A percentile compares a stretch with the other conserved stretches of the same genome.
phyloP scores from a whole-genome alignment of 1,140 invertebrate species.

The Drosophila ambigua region DNA sequence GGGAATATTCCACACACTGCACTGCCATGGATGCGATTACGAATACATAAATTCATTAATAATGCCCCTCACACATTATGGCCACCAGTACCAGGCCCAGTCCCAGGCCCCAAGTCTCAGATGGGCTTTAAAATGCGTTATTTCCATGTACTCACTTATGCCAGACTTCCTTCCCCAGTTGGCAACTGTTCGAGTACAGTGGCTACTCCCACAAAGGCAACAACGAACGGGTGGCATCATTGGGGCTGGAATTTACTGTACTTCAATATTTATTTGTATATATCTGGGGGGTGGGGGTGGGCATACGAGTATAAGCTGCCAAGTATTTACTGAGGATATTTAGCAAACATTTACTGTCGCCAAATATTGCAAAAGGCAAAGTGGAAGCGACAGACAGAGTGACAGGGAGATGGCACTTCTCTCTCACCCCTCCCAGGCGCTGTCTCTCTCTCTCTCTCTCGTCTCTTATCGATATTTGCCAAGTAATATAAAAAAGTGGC shows the following conservation, averaged over 20 bases:
- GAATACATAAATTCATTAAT: slow-evolving; percentile 74
- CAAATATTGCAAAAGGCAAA: slow-evolving; percentile 40
- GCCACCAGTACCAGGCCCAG: too few relatives aligned
- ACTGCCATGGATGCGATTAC: slow-evolving; percentile 37
- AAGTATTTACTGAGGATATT: slow-evolving; percentile 66
- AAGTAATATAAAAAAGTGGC: slow-evolving; percentile 74
- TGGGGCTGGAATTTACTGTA: slow-evolving; percentile 36
- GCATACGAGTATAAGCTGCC: slow-evolving; percentile 35
- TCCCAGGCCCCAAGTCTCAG: slow-evolving; percentile 21
- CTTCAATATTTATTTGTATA: slow-evolving; percentile 43
- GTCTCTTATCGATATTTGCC: slow-evolving; percentile 70
- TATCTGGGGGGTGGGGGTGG: slow-evolving; percentile 9
- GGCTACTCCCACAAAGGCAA: not conserved
- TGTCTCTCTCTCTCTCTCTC: slow-evolving; percentile 13
- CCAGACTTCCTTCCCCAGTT: slow-evolving; percentile 14
- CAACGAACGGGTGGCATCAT: not conserved
- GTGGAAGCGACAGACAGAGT: slow-evolving; percentile 14
- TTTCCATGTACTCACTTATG: slow-evolving; percentile 23
- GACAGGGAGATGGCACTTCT: slow-evolving; percentile 26
- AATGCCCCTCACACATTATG: slow-evolving; percentile 61
- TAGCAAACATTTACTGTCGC: slow-evolving; percentile 66
- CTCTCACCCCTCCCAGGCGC: slow-evolving; percentile 1
- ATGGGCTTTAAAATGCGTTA: slow-evolving; percentile 56
- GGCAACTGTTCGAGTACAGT: slow-evolving; percentile 10
- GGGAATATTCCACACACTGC: not conserved